A percentile compares a stretch with the other conserved stretches of the same genome.
Conservation (phyloP, 1,140 invertebrate genomes). For the Chymomyza costata region DNA sequence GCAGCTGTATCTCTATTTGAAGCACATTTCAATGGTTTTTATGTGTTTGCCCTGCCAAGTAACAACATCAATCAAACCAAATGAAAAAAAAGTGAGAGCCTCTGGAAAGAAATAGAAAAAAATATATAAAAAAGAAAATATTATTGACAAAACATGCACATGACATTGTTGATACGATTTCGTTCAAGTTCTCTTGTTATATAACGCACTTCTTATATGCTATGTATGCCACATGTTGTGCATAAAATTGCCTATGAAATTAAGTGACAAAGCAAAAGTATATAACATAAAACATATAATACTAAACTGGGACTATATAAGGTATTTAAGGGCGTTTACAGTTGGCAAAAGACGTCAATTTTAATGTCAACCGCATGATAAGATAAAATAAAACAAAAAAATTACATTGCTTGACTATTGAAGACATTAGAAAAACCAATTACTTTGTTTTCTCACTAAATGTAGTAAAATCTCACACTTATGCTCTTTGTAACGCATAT, state of each 20-base stretch:
- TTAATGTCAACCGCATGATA: conserved; percentile 44
- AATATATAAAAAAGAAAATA: too few species aligned
- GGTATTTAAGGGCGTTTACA: conserved; percentile 49
- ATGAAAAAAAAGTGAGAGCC: too few species aligned
- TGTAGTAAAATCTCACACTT: too few species aligned
- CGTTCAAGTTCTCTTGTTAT: not conserved
- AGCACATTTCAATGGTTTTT: conserved; percentile 71
- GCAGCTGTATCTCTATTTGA: conserved; percentile 56
- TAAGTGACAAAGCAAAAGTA: conserved; percentile 16
- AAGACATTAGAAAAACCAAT: not conserved
- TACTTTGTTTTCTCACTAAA: too few species aligned
- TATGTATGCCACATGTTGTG: not conserved
- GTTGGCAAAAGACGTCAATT: conserved; percentile 58
- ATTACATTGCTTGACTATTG: too few species aligned
- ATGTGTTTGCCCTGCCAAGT: conserved; percentile 48
- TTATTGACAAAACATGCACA: conserved; percentile 67
- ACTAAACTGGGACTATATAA: conserved; percentile 32
- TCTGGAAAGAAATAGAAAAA: too few species aligned
- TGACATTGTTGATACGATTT: conserved; percentile 48
- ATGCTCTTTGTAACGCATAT: too few species aligned
- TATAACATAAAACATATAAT: conserved; percentile 25
- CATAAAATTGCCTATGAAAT: conserved; percentile 30
- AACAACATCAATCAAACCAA: conserved; percentile 65
- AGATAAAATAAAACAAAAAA: conserved; percentile 5
- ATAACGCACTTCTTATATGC: not conserved